Evolutionary conservation across 2,888 invertebrate genomes (phyloP).

Genomic region (Linyphia triangularis): DNA sequence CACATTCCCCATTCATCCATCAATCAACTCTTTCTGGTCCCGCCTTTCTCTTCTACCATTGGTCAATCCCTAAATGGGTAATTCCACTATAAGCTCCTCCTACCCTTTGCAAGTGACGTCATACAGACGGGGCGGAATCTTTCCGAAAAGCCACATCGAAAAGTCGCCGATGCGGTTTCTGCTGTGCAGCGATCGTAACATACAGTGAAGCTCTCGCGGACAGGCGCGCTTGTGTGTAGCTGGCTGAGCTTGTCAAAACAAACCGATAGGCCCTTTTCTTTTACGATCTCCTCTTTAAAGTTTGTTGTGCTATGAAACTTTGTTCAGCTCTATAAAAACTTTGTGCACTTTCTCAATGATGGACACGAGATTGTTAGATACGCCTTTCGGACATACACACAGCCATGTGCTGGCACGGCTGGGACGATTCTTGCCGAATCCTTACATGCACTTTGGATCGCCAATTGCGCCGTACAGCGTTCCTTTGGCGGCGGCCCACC

Average conservation of each 20-base stretch:
- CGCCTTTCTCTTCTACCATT: slow-evolving; percentile 11
- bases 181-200: slow-evolving; percentile 29
- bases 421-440: slow-evolving; percentile 76
- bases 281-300: background rate
- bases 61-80: slow-evolving; percentile 39
- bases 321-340: background rate
- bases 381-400: slow-evolving; percentile 73
- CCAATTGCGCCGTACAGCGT: slow-evolving; percentile 77
- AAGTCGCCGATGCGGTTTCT: slow-evolving; percentile 26
- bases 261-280: slow-evolving; percentile 4
- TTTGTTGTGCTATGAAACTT: background rate
- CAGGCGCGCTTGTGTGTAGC: too few relatives aligned
- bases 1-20: slow-evolving; percentile 56
- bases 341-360: slow-evolving; percentile 29
- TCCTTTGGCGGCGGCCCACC: slow-evolving; percentile 64
- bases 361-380: slow-evolving; percentile 73
- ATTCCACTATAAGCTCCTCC: slow-evolving; percentile 38
- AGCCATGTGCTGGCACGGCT: slow-evolving; percentile 76
- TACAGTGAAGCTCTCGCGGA: background rate
- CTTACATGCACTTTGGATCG: slow-evolving; percentile 77
- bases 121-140: slow-evolving; percentile 35
- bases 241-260: slow-evolving; percentile 62
- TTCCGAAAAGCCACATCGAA: background rate
- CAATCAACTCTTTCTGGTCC: slow-evolving; percentile 35
- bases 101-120: slow-evolving; percentile 43